Conservation (phyloP, 2,888 invertebrate genomes). For the Torymus tubicola region DNA sequence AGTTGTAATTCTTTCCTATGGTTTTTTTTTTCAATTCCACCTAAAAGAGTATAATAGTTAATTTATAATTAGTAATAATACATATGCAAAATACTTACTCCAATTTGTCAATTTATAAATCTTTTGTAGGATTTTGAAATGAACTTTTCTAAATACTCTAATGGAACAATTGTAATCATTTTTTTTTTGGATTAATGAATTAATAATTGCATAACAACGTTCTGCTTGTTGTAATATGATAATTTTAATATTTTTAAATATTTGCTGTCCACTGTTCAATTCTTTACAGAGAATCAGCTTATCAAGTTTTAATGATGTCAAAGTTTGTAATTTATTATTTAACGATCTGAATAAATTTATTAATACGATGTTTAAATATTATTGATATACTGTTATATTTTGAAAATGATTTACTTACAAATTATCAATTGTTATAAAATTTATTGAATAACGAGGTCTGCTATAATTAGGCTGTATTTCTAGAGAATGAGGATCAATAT, state of each 20-base stretch:
- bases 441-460: conserved; percentile 17
- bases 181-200: not conserved
- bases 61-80: not conserved
- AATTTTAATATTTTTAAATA: conserved; percentile 31
- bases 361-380: not conserved
- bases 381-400: conserved; percentile 8
- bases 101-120: conserved; percentile 25
- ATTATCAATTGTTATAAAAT: not conserved
- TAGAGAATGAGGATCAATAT: conserved; percentile 31
- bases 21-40: not conserved
- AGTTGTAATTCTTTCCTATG: not conserved
- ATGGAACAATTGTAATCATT: not conserved
- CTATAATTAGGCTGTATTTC: conserved; percentile 29
- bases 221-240: conserved; percentile 39
- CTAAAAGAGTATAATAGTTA: conserved; percentile 21
- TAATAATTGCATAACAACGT: conserved; percentile 33
- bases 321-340: not conserved
- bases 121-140: conserved; percentile 8
- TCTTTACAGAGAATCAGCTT: conserved; percentile 20
- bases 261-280: conserved; percentile 29
- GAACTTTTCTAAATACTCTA: not conserved
- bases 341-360: conserved; percentile 18
- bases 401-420: conserved; percentile 34
- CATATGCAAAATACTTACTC: conserved; percentile 28
- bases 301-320: conserved; percentile 30